Conservation (phyloP, 37 sponge, comb jelly and placozoan genomes). For the Corticium candelabrum region DNA sequence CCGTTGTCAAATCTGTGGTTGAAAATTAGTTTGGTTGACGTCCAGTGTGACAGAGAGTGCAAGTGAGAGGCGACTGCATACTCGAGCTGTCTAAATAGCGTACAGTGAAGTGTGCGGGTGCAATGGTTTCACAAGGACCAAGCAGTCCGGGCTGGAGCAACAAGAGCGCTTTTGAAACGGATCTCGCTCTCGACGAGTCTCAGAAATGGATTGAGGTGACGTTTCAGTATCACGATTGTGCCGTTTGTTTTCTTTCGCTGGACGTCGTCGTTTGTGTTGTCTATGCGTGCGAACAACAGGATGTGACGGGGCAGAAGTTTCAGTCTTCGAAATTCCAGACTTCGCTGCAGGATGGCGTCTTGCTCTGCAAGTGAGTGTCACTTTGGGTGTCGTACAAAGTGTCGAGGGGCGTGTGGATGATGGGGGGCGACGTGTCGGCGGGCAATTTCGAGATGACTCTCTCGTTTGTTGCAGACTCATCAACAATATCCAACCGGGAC, state of each 20-base stretch:
- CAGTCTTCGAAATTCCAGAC: constrained; percentile 14
- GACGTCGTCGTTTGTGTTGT: too few species aligned
- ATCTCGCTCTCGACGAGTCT: not conserved
- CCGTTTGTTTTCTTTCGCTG: too few species aligned
- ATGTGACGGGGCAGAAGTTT: not conserved
- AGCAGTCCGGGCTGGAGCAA: too few species aligned
- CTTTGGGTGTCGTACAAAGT: not conserved
- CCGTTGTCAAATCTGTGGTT: too few species aligned
- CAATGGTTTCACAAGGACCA: too few species aligned
- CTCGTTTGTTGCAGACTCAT: constrained; percentile 27
- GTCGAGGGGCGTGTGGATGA: not conserved
- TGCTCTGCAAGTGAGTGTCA: constrained; percentile 65
- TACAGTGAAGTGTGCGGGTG: too few species aligned
- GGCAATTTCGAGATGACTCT: constrained; percentile 40
- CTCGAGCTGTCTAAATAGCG: too few species aligned
- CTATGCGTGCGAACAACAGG: not conserved
- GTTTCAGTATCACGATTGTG: too few species aligned
- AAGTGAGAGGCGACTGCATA: too few species aligned
- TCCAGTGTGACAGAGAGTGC: too few species aligned
- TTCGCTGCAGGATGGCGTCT: constrained; percentile 52
- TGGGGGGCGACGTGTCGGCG: constrained; percentile 58
- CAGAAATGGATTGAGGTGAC: not conserved
- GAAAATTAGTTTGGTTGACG: too few species aligned
- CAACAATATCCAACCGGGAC: constrained; percentile 29
- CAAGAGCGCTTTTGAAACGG: constrained; percentile 1